These are phyloP conservation scores for Laticauda laticaudata DNA, from an alignment of 2,113 vertebrate genomes.

Conservation along the genomic window DNA sequence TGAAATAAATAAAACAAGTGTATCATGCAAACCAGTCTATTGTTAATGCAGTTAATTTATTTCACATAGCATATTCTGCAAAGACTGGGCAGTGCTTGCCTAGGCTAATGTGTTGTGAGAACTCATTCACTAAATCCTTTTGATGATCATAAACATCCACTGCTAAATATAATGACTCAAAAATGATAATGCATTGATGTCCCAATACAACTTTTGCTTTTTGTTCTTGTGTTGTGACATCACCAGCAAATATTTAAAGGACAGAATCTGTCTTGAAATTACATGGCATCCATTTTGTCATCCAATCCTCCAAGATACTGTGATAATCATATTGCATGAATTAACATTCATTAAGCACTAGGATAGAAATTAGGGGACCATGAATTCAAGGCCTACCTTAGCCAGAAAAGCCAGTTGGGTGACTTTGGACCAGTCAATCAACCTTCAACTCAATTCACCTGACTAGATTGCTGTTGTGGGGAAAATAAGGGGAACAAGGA, in stretches of 20 bases:
- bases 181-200: neutral
- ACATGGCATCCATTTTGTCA: neutral
- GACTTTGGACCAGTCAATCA: neutral
- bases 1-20: neutral
- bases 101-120: neutral
- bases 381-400: neutral
- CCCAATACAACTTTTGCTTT: neutral
- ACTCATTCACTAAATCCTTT: neutral
- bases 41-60: neutral
- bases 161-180: neutral
- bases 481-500: neutral
- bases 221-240: too few species aligned
- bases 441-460: neutral
- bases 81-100: neutral
- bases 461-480: neutral
- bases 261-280: neutral
- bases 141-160: neutral
- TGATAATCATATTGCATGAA: neutral
- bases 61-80: neutral
- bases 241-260: neutral
- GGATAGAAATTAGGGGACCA: neutral
- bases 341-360: neutral
- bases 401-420: neutral
- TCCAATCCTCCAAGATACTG: neutral
- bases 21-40: neutral